These are phyloP conservation scores for Acrocephalus scirpaceus DNA, from an alignment of 2,797 vertebrate species.

Conservation along the genomic window DNA sequence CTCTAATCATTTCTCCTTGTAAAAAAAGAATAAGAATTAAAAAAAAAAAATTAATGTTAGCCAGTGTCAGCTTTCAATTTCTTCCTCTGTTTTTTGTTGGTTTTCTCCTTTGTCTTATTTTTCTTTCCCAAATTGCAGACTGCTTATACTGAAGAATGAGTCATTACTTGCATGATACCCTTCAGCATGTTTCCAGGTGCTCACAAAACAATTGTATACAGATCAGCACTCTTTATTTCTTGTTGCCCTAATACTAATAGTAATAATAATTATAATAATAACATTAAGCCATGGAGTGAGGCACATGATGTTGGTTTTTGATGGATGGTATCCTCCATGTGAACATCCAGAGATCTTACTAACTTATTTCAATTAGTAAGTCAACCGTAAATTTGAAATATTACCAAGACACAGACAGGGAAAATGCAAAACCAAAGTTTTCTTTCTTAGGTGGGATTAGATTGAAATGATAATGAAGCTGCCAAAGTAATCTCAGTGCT, in stretches of 20 bases:
- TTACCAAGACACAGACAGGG: not conserved
- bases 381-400: conserved; percentile 62
- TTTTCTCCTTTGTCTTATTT: not conserved
- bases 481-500: conserved; percentile 66
- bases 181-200: not conserved
- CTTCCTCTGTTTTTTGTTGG: not conserved
- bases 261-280: not conserved
- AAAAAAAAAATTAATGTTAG: not conserved
- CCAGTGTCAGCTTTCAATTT: not conserved
- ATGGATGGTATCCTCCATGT: not conserved
- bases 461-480: conserved; percentile 67
- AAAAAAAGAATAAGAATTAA: not conserved
- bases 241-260: not conserved
- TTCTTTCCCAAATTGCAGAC: not conserved
- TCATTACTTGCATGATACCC: not conserved
- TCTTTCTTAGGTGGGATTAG: conserved; percentile 65
- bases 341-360: conserved; percentile 34
- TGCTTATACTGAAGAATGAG: not conserved
- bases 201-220: not conserved
- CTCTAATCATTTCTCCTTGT: not conserved
- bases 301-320: conserved; percentile 15
- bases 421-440: conserved; percentile 35
- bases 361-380: conserved; percentile 65
- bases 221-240: not conserved
- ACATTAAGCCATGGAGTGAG: not conserved